Evolutionary conservation across 2,113 vertebrate species (phyloP).

Genomic region (Colistium nudipinnis): DNA sequence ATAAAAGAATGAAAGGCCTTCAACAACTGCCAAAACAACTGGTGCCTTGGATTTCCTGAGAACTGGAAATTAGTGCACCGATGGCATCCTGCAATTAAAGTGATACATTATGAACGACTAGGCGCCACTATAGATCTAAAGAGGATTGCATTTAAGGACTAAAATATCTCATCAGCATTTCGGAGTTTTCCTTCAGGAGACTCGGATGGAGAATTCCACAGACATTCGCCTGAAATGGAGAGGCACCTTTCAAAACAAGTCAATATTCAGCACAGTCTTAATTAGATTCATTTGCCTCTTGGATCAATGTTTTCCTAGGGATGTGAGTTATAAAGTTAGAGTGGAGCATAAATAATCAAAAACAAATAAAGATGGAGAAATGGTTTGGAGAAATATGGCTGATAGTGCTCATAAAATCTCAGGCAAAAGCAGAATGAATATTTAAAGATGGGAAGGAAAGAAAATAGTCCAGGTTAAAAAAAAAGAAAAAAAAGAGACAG

Average conservation of each 20-base stretch:
- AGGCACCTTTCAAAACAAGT: slow-evolving; percentile 84
- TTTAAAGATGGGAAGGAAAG: slow-evolving; percentile 82
- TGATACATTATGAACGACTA: slow-evolving; percentile 63
- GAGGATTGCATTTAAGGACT: slow-evolving; percentile 68
- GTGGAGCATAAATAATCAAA: slow-evolving; percentile 83
- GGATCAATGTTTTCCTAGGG: slow-evolving; percentile 83
- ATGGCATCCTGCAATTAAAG: slow-evolving; percentile 75
- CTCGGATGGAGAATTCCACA: slow-evolving; percentile 74
- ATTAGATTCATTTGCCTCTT: slow-evolving; percentile 84
- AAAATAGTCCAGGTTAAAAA: slow-evolving; percentile 76
- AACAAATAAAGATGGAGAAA: slow-evolving; percentile 85
- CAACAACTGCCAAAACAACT: slow-evolving; percentile 46
- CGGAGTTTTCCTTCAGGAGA: slow-evolving; percentile 76
- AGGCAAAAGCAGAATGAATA: slow-evolving; percentile 81
- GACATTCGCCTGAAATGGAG: slow-evolving; percentile 79
- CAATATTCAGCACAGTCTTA: slow-evolving; percentile 82
- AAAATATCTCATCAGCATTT: slow-evolving; percentile 79
- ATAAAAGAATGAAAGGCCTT: slow-evolving; percentile 27
- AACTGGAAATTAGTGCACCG: slow-evolving; percentile 61
- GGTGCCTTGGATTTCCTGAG: slow-evolving; percentile 47
- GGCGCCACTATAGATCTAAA: slow-evolving; percentile 67
- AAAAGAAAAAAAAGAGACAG: slow-evolving; percentile 67
- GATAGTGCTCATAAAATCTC: slow-evolving; percentile 81
- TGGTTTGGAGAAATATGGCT: slow-evolving; percentile 79
- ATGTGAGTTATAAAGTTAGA: slow-evolving; percentile 81